phyloP scores from a whole-genome alignment of 2,888 invertebrate genomes.

The Drosophila sordidula region DNA sequence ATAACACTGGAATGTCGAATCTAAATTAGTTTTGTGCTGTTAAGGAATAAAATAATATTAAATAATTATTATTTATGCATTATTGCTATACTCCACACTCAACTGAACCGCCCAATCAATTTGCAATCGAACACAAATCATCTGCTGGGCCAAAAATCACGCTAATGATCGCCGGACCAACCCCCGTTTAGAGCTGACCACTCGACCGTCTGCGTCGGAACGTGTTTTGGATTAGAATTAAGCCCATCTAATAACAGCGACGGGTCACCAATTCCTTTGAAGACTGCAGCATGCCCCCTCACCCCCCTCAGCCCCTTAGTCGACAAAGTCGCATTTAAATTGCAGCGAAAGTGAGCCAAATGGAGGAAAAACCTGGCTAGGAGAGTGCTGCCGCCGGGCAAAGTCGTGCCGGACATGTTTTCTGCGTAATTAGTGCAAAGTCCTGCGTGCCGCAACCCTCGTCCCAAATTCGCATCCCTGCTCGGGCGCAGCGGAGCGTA shows the following conservation, averaged over 20 bases:
- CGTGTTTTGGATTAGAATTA: conserved; percentile 77
- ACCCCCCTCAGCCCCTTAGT: not conserved
- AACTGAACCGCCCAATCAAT: not conserved
- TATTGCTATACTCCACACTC: not conserved
- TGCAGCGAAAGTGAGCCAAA: conserved; percentile 42
- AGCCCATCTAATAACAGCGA: conserved; percentile 53
- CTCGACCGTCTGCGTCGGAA: conserved; percentile 47
- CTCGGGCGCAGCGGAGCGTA: conserved; percentile 53
- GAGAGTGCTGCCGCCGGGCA: conserved; percentile 26
- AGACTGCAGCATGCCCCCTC: conserved; percentile 51
- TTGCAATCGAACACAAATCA: conserved; percentile 10
- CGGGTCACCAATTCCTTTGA: conserved; percentile 35
- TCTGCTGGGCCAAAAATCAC: conserved; percentile 41
- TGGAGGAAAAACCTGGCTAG: conserved; percentile 16
- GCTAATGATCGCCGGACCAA: conserved; percentile 65
- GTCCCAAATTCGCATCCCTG: conserved; percentile 13
- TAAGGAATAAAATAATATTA: too few species aligned
- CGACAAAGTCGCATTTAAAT: conserved; percentile 55
- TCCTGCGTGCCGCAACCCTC: conserved; percentile 15
- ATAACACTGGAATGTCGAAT: not conserved
- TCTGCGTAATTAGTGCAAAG: conserved; percentile 73
- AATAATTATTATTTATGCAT: not conserved
- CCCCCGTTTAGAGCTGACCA: conserved; percentile 32
- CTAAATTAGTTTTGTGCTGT: too few species aligned
- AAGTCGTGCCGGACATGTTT: conserved; percentile 58